Evolutionary conservation across 2,797 vertebrate species (phyloP), one percentile per base, ranked within the genome.

Genomic region (Carapus acus): DNA sequence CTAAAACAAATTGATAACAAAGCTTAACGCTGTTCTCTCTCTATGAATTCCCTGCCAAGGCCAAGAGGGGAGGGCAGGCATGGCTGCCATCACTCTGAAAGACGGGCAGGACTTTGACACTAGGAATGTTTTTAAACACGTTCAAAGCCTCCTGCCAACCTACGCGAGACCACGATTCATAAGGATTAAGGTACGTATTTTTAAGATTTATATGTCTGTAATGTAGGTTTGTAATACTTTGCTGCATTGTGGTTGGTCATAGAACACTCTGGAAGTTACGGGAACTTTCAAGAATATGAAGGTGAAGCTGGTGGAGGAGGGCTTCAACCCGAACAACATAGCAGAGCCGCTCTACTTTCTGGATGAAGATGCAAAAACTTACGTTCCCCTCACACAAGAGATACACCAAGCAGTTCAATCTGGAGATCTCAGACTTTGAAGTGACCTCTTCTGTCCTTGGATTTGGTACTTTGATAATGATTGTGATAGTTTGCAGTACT

Each of bases 151-250:
- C 57, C 81, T 94, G 44, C 91, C 91, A 0, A 8, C 23, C 16
- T 93, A 93, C 0, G 87, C 90, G 8, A 85, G 89, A 40, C 91
- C 92, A 1, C 78, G 69, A 14, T 94, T 94, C 56, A 45, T 93
- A 17, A 87, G 91, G 58, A 79, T 92, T 65, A 90, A 91, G 87
- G 92, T 93, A 80, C n/a, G 13, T n/a, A n/a, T n/a, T n/a, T n/a
- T n/a, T n/a, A n/a, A n/a, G n/a, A n/a, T n/a, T n/a, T n/a, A n/a
- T n/a, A n/a, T n/a, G n/a, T n/a, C n/a, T n/a, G n/a, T n/a, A n/a
- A n/a, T n/a, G n/a, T n/a, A n/a, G 3, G 36, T 17, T 39, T 31
- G 3, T 21, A 22, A 23, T 16, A 21, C 24, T 31, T 47, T 11
- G 11, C 75, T 73, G 22, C 19, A 1, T 1, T 54, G 31, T 38